Base-by-base conservation (phyloP, 2,888 invertebrate species). In the Dolichopus griseipennis region DNA sequence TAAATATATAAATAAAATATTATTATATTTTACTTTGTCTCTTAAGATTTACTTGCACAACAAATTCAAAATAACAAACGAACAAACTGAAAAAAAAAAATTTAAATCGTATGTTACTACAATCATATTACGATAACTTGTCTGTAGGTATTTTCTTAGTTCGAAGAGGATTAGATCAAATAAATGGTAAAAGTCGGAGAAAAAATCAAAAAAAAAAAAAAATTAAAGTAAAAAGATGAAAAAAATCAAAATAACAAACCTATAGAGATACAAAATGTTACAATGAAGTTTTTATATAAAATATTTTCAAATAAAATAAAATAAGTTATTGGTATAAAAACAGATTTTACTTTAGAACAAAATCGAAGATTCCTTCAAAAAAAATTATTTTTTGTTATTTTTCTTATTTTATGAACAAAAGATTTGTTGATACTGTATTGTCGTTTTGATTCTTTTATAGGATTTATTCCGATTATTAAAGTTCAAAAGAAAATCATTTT, bases 401-500 rank as follows among this genome's bases (percentile, higher is more conserved):
- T 52, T 52, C 15, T 52, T 52, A n/a, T 52, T 52, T 18, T 52
- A n/a, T 12, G 52, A 52, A 52, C 52, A 52, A 52, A 52, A 52
- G 52, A 52, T 18, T 1, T 52, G 52, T 52, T 52, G 52, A 52
- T 52, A 52, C 52, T 52, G n/a, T 52, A 12, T 22, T 66, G 52
- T 61, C 61, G 15, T 61, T 4, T 66, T 61, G 66, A 61, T 61
- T 10, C 21, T 18, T 52, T 52, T 52, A 52, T 18, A 18, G 70
- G 66, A 67, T 67, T 68, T 70, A 65, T 67, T 70, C 69, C 68
- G 67, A 68, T 70, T 69, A 70, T 67, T 69, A 66, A 67, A 64
- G 65, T 68, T 67, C 63, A 67, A 66, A 69, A 65, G 68, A 41
- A 67, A 27, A 27, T n/a, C n/a, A 70, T 68, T 70, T 66, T 61